Evolutionary conservation across 2,888 invertebrate species (phyloP).

Genomic region (Heteromyza rotundicornis): DNA sequence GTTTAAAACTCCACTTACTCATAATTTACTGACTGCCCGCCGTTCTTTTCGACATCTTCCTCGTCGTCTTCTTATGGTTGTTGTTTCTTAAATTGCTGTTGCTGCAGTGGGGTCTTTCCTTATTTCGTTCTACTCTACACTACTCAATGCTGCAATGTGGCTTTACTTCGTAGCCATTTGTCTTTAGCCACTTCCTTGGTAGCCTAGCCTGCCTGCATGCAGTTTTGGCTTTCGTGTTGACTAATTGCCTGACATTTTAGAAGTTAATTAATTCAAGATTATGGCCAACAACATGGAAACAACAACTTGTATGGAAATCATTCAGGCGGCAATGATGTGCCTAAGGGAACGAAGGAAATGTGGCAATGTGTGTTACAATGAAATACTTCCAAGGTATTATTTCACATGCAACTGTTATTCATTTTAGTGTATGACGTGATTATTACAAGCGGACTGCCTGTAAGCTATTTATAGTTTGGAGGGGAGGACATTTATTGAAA

Average conservation of each 20-base stretch:
- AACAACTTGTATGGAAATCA: not conserved
- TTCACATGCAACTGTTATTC: too few species aligned
- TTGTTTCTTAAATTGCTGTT: not conserved
- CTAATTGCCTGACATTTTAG: not conserved
- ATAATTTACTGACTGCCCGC: constrained; percentile 14
- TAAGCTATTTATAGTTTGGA: too few species aligned
- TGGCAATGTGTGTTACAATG: too few species aligned
- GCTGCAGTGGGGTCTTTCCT: not conserved
- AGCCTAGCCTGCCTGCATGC: too few species aligned
- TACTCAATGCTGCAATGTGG: not conserved
- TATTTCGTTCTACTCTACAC: not conserved
- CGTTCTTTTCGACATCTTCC: too few species aligned
- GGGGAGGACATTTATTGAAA: too few species aligned
- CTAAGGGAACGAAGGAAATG: too few species aligned
- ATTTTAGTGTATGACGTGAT: too few species aligned
- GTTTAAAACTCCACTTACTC: constrained; percentile 25
- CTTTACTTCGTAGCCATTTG: not conserved
- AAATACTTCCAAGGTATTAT: too few species aligned
- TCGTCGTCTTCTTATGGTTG: too few species aligned
- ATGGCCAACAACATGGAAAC: not conserved
- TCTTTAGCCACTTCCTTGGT: too few species aligned
- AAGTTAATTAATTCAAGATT: not conserved
- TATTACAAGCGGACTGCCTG: too few species aligned
- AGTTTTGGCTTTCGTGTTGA: not conserved
- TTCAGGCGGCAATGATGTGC: not conserved